Evolutionary conservation across 2,797 vertebrate genomes (phyloP).

Genomic region (Neoniphon sammara): DNA sequence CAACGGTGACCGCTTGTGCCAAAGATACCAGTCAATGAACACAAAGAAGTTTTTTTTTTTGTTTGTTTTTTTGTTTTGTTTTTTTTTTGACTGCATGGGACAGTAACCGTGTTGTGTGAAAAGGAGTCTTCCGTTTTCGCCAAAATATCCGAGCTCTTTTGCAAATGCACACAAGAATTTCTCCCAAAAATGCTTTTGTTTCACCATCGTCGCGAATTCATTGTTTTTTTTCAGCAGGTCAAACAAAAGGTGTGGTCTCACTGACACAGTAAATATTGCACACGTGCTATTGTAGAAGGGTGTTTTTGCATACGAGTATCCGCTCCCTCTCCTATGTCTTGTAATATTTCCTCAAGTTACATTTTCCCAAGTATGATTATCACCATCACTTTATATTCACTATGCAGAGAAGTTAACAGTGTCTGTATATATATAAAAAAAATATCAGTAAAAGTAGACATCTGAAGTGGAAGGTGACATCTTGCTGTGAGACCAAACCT

Average conservation of each 20-base stretch:
- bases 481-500: slow-evolving; percentile 79
- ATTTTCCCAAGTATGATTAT: slow-evolving; percentile 51
- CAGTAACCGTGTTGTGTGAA: slow-evolving; percentile 52
- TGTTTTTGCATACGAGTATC: slow-evolving; percentile 69
- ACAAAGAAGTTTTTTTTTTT: slow-evolving; percentile 28
- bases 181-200: slow-evolving; percentile 45
- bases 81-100: slow-evolving; percentile 33
- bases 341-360: slow-evolving; percentile 53
- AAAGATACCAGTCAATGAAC: slow-evolving; percentile 63
- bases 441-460: slow-evolving; percentile 69
- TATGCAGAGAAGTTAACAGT: slow-evolving; percentile 62
- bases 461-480: slow-evolving; percentile 66
- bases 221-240: slow-evolving; percentile 50
- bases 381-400: slow-evolving; percentile 40
- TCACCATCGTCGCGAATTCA: slow-evolving; percentile 53
- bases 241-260: slow-evolving; percentile 77
- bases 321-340: slow-evolving; percentile 62
- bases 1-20: slow-evolving; percentile 66
- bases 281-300: slow-evolving; percentile 52
- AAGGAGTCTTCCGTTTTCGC: slow-evolving; percentile 47
- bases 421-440: slow-evolving; percentile 72
- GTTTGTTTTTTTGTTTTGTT: too few species aligned
- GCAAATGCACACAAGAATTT: slow-evolving; percentile 45
- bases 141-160: slow-evolving; percentile 38
- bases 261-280: slow-evolving; percentile 73